Conservation (phyloP, 2,113 vertebrate genomes). For the Caloenas nicobarica region DNA sequence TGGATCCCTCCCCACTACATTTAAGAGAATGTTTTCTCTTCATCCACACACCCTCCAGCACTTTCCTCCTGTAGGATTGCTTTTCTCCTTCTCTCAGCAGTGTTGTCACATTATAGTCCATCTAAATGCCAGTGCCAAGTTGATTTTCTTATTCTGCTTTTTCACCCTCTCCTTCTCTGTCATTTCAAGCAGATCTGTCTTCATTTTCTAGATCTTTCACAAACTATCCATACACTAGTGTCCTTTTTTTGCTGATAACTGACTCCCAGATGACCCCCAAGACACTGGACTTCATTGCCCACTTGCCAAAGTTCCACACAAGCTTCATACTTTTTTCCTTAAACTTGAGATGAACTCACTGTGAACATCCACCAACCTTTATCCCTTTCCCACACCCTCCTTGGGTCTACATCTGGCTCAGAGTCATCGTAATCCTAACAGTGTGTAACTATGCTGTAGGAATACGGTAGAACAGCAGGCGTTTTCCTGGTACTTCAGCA, state of each 20-base stretch:
- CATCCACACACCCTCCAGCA: not conserved
- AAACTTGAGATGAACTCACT: not conserved
- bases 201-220: not conserved
- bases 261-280: not conserved
- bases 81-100: not conserved
- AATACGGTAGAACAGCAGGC: not conserved
- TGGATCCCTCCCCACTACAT: not conserved
- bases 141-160: not conserved
- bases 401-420: not conserved
- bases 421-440: not conserved
- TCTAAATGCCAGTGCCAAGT: not conserved
- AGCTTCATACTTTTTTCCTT: not conserved
- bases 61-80: not conserved
- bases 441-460: not conserved
- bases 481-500: not conserved
- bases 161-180: not conserved
- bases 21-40: not conserved
- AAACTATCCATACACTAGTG: not conserved
- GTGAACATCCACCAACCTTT: not conserved
- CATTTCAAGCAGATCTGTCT: not conserved
- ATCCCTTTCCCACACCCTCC: not conserved
- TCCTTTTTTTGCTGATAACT: not conserved
- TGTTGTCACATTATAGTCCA: not conserved
- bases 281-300: not conserved
- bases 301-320: not conserved